Percentiles rank a stretch among this genome's conserved stretches.
These are phyloP conservation scores for Uloborus plumipes DNA, from an alignment of 2,888 invertebrate species.

Conservation along the genomic window DNA sequence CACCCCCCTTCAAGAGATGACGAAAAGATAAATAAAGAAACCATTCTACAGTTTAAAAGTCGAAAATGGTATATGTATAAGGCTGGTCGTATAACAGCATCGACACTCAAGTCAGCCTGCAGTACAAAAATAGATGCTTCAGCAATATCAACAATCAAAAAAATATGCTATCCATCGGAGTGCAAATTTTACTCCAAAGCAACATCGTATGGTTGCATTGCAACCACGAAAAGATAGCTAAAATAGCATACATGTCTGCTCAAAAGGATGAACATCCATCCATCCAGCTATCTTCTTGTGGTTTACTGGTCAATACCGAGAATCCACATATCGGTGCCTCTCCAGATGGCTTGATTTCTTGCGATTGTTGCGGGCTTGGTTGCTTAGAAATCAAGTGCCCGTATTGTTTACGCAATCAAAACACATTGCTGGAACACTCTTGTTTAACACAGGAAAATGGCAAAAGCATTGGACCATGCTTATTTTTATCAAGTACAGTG, in stretches of 20 bases:
- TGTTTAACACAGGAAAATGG: neutral
- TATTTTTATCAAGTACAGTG: neutral
- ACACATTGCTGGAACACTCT: neutral
- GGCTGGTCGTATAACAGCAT: neutral
- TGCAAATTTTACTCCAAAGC: neutral
- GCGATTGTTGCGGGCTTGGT: neutral
- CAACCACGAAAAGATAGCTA: neutral
- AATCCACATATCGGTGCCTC: neutral
- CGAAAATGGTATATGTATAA: neutral
- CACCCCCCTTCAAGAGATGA: neutral
- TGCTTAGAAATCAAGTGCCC: conserved; percentile 1
- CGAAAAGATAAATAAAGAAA: neutral
- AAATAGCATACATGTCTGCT: neutral
- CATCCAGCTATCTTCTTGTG: neutral
- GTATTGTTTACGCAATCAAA: neutral
- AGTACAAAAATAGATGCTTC: neutral
- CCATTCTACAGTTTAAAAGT: neutral
- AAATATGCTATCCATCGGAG: neutral
- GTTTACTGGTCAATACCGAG: neutral
- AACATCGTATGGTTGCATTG: neutral
- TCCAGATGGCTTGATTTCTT: neutral
- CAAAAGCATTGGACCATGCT: neutral
- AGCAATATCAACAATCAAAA: neutral
- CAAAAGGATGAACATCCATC: neutral
- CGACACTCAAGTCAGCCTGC: neutral